phyloP scores from a whole-genome alignment of 2,888 invertebrate genomes.

The Uropetala carovei region DNA sequence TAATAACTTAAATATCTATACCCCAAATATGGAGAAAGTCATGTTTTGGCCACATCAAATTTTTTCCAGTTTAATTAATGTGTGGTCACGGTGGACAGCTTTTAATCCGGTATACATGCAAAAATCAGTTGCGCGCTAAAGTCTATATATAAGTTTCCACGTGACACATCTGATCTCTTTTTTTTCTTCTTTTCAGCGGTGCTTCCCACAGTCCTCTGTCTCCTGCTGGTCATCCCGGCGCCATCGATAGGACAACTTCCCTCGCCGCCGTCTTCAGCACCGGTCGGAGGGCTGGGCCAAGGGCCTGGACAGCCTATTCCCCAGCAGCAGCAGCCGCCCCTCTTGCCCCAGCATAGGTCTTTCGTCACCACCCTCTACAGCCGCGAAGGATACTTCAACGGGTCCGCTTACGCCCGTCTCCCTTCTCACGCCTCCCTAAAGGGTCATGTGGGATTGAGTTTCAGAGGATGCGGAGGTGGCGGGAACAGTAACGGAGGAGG shows the following conservation, averaged over 20 bases:
- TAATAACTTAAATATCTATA: too few relatives aligned
- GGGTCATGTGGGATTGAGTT: constrained; percentile 88
- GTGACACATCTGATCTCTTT: not conserved
- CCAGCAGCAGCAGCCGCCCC: not conserved
- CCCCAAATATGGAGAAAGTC: too few relatives aligned
- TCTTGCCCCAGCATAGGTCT: not conserved
- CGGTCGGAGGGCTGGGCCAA: not conserved
- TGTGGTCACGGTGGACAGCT: too few relatives aligned
- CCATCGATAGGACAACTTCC: constrained; percentile 3
- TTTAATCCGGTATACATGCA: too few relatives aligned
- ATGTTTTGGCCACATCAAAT: too few relatives aligned
- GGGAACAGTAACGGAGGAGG: constrained; percentile 23
- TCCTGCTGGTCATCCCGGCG: constrained; percentile 41
- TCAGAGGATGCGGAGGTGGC: constrained; percentile 85
- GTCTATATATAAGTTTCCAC: too few relatives aligned
- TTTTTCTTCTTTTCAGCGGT: constrained; percentile 5
- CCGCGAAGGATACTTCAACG: constrained; percentile 90
- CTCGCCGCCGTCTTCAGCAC: constrained; percentile 7
- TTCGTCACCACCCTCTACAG: constrained; percentile 20
- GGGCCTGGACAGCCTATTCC: not conserved
- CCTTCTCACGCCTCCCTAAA: constrained; percentile 85
- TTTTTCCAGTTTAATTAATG: too few relatives aligned
- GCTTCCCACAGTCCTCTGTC: constrained; percentile 42
- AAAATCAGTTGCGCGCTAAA: too few relatives aligned
- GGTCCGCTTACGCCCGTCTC: constrained; percentile 85